These are phyloP conservation scores for Salpingus planirostris DNA, from an alignment of 2,888 invertebrate species.

Conservation along the genomic window DNA sequence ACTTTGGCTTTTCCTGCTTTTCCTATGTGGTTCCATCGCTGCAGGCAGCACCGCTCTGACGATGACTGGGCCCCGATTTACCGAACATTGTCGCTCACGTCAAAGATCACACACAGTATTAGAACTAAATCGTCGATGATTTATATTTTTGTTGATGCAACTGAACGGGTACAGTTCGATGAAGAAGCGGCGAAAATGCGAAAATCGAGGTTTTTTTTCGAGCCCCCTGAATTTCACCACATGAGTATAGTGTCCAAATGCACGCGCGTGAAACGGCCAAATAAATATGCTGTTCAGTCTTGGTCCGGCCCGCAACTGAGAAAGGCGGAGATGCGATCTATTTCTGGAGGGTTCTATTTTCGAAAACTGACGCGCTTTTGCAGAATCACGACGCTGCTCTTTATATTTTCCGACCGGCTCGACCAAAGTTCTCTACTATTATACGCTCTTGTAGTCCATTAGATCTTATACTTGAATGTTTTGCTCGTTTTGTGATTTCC, in stretches of 20 bases:
- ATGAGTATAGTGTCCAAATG: no score
- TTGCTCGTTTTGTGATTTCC: no score
- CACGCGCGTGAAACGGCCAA: conserved; percentile 31
- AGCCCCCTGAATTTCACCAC: no score
- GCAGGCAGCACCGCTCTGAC: conserved; percentile 5
- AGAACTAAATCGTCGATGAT: no score
- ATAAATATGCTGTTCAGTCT: conserved; percentile 30
- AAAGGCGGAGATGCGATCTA: conserved; percentile 21
- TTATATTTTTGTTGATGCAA: conserved; percentile 1
- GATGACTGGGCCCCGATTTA: conserved; percentile 11
- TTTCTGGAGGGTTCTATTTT: conserved; percentile 32
- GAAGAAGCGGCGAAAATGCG: conserved; percentile 9
- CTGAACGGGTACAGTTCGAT: conserved; percentile 6
- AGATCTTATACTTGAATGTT: no score
- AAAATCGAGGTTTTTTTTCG: no score
- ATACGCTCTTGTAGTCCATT: no score
- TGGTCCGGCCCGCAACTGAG: conserved; percentile 29
- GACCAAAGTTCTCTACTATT: no score
- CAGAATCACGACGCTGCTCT: conserved; percentile 27
- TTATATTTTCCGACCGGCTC: no score
- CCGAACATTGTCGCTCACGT: conserved; percentile 4
- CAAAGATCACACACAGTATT: no score
- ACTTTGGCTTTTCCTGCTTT: conserved; percentile 18
- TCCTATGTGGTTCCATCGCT: conserved; percentile 16
- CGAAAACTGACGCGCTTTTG: conserved; percentile 31